Evolutionary conservation across 2,113 vertebrate species (phyloP), one percentile per base, ranked within the genome.

Genomic region (Podarcis muralis): DNA sequence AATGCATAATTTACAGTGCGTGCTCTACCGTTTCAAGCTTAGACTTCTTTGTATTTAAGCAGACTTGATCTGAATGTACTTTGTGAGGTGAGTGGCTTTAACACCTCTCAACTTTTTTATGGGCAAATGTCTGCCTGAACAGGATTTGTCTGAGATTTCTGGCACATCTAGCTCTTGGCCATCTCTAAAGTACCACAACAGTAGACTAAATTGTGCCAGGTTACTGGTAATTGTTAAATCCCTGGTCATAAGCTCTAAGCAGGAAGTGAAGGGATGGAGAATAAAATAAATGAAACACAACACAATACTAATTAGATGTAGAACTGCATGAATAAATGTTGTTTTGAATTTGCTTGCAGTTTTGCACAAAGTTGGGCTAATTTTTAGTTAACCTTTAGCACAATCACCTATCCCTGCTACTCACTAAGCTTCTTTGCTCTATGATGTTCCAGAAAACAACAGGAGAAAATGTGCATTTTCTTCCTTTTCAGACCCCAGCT

Each of bases 321-420:
- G 77, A 87, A 43, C 77, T 84, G n/a, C 72, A 71, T 59, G 15
- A 1, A 68, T 30, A 40, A 89, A 43, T 88, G 32, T 25, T 88
- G 32, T 25, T 84, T 93, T 83, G n/a, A 57, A 75, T 32, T 62
- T 74, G 40, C 53, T 85, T 59, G 48, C 20, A 74, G n/a, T 74
- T 85, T 59, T 74, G 9, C 22, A 16, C 43, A 72, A 59, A 30
- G 6, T 85, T 85, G 22, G 5, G 30, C 18, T 84, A 35, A 15
- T 48, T n/a, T 53, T 35, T n/a, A 80, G 69, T 91, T 94, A 87
- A 89, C 43, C n/a, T 57, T 48, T 87, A 88, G 48, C 53, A 91
- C 0, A 0, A 88, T 18, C 23, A 77, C 81, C 83, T 66, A 68
- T 35, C 81, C 27, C 1, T 6, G 0, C 81, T 23, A n/a, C 48